phyloP scores from a whole-genome alignment of 2,113 vertebrate species.

The Microcebus griseorufus region DNA sequence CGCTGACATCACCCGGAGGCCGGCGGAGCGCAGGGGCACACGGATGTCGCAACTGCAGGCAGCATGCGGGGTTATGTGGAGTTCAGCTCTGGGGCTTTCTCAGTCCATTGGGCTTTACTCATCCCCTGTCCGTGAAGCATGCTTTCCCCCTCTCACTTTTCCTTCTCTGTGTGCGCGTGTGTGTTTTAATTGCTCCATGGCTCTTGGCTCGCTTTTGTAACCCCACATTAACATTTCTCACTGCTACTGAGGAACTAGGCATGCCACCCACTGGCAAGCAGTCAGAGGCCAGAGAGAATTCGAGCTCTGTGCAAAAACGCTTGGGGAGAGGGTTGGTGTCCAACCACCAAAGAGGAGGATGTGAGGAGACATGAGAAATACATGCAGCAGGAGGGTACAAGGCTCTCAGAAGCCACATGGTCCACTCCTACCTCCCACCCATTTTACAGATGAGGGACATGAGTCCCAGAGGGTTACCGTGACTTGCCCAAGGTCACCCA shows the following conservation, averaged over 20 bases:
- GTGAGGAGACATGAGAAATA: not conserved
- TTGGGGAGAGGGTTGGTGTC: not conserved
- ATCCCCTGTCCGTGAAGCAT: not conserved
- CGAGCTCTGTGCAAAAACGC: not conserved
- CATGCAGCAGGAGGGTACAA: not conserved
- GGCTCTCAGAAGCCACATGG: not conserved
- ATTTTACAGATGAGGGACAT: not conserved
- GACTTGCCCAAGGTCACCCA: not conserved
- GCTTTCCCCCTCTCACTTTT: not conserved
- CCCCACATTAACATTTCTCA: constrained; percentile 12
- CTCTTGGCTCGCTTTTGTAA: constrained; percentile 51
- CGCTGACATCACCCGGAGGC: constrained; percentile 57
- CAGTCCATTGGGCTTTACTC: constrained; percentile 63
- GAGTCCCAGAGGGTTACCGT: not conserved
- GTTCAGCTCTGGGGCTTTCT: constrained; percentile 69
- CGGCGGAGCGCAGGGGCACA: not conserved
- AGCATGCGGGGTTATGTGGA: constrained; percentile 64
- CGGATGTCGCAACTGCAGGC: constrained; percentile 34
- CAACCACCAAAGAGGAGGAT: not conserved
- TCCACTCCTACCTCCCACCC: not conserved
- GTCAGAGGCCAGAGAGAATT: not conserved
- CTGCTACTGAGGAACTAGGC: not conserved
- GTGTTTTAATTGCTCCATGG: constrained; percentile 54
- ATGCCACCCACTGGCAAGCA: not conserved
- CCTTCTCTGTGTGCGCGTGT: not conserved